A percentile compares a stretch with the other conserved stretches of the same genome.
Conservation (phyloP, 2,888 invertebrate species). For the Sthenelais limicola region DNA sequence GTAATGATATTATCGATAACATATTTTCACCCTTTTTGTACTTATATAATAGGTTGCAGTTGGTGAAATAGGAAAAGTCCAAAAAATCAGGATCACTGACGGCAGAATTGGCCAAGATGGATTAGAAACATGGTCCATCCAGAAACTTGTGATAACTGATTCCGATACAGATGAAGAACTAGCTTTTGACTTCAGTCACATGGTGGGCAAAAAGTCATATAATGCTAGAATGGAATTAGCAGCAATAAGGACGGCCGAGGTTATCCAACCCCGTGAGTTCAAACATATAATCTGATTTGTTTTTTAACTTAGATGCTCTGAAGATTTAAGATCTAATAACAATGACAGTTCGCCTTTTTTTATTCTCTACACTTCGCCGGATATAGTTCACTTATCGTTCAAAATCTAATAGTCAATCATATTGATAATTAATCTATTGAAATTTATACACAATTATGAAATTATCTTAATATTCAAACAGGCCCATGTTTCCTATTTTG, state of each 20-base stretch:
- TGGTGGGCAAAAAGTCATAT: slow-evolving; percentile 63
- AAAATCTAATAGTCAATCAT: no score
- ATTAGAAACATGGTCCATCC: slow-evolving; percentile 4
- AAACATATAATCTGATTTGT: no score
- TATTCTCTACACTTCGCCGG: no score
- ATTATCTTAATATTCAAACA: no score
- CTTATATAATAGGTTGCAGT: slow-evolving; percentile 2
- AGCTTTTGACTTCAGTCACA: slow-evolving; percentile 61
- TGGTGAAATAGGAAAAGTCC: slow-evolving; percentile 9
- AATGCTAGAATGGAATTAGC: slow-evolving; percentile 66
- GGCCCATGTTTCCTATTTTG: no score
- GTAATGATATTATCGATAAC: slow-evolving; percentile 1
- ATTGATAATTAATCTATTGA: no score
- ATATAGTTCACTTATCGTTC: no score
- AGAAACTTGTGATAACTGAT: slow-evolving; percentile 59
- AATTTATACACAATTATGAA: no score
- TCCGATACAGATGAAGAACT: slow-evolving; percentile 59
- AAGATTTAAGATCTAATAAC: no score
- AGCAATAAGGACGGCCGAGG: slow-evolving; percentile 60
- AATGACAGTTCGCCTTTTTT: no score
- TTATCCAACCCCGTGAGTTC: slow-evolving; percentile 61
- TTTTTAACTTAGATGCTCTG: no score
- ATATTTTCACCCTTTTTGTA: no score
- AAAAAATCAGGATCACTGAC: slow-evolving; percentile 14
- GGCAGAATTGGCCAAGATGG: neutral